Conservation (phyloP, 2,888 invertebrate species). For the Apoda limacodes region DNA sequence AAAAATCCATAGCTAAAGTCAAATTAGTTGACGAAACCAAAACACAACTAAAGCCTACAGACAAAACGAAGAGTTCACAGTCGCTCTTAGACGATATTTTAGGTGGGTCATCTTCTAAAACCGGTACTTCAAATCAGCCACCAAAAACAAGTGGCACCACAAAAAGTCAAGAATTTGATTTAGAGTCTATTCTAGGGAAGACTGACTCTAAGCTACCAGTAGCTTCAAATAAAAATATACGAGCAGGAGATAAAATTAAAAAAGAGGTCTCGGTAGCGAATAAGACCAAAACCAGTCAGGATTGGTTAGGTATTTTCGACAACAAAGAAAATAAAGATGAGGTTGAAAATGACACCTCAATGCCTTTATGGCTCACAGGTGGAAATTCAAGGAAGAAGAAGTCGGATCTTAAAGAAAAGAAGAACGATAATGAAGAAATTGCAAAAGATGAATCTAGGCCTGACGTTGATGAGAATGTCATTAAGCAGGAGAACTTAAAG, state of each 20-base stretch:
- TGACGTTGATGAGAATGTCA: conserved; percentile 8
- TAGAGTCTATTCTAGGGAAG: conserved; percentile 44
- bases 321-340: conserved; percentile 35
- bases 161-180: conserved; percentile 46
- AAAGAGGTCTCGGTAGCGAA: conserved; percentile 25
- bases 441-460: conserved; percentile 10
- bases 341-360: conserved; percentile 33
- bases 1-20: conserved; percentile 38
- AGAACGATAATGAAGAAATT: conserved; percentile 16
- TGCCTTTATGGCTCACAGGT: conserved; percentile 55
- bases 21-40: conserved; percentile 23
- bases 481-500: conserved; percentile 14
- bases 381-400: conserved; percentile 40
- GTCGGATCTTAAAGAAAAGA: conserved; percentile 22
- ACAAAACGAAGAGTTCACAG: conserved; percentile 52
- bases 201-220: conserved; percentile 31
- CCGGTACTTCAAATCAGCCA: conserved; percentile 24
- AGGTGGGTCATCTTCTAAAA: conserved; percentile 50
- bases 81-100: conserved; percentile 67
- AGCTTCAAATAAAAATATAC: conserved; percentile 25
- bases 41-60: conserved; percentile 32
- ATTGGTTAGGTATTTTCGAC: conserved; percentile 61
- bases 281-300: conserved; percentile 42
- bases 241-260: conserved; percentile 25
- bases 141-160: conserved; percentile 29